Evolutionary conservation across 2,113 vertebrate genomes (phyloP).

Genomic region (Alosa alosa): DNA sequence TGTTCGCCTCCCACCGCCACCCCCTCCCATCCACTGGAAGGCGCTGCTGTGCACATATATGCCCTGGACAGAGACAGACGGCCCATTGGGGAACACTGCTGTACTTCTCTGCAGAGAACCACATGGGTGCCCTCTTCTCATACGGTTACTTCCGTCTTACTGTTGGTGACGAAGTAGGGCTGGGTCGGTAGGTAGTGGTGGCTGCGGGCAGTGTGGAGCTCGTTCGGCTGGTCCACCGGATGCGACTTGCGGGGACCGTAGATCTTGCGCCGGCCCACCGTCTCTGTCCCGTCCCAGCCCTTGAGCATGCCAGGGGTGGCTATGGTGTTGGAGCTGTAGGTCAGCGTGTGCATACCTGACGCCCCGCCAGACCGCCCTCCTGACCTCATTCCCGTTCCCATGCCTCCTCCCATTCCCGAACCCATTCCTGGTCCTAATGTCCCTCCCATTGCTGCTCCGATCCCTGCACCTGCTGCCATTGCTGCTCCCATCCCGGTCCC

Average conservation of each 20-base stretch:
- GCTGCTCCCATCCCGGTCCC: constrained; percentile 1
- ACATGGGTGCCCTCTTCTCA: constrained; percentile 61
- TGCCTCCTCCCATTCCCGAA: not conserved
- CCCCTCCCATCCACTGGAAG: constrained; percentile 21
- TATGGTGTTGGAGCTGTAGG: constrained; percentile 86
- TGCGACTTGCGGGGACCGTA: constrained; percentile 85
- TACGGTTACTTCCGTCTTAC: constrained; percentile 99
- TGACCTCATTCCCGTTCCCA: not conserved
- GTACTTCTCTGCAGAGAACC: constrained; percentile 20
- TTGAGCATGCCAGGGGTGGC: constrained; percentile 69
- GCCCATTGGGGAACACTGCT: constrained; percentile 15
- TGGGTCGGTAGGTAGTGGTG: constrained; percentile 91
- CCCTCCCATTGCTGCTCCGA: constrained; percentile 51
- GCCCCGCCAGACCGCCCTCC: constrained; percentile 45
- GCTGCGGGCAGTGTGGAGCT: constrained; percentile 82
- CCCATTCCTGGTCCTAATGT: not conserved
- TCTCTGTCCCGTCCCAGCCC: constrained; percentile 90
- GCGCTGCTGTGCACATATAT: not conserved
- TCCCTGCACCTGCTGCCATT: not conserved
- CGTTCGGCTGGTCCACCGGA: constrained; percentile 79
- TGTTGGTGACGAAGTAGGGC: constrained; percentile 99
- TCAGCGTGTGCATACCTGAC: constrained; percentile 78
- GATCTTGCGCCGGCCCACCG: constrained; percentile 83
- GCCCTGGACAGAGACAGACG: not conserved
- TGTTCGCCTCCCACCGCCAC: not conserved